Base-by-base conservation (phyloP, 2,888 invertebrate species). In the Phalera bucephala region DNA sequence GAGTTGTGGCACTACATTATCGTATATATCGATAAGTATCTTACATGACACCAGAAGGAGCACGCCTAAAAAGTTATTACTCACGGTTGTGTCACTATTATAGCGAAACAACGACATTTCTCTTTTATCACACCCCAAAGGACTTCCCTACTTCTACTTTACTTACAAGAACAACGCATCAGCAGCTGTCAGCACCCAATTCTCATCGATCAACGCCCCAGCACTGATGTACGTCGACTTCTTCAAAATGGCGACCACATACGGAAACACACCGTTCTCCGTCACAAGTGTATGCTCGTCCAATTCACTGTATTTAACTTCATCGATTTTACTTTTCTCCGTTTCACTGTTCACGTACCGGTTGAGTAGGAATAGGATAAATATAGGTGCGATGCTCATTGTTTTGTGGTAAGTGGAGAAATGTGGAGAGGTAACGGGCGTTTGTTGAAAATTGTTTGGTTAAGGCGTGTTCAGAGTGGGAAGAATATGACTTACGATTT, bases 101-200 rank as follows among this genome's bases (percentile, higher is more conserved):
- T n/a, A n/a, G n/a, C n/a, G n/a, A n/a, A n/a, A n/a, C n/a, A n/a
- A n/a, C n/a, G n/a, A n/a, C n/a, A n/a, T n/a, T n/a, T n/a, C n/a
- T n/a, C n/a, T n/a, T n/a, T n/a, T n/a, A n/a, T n/a, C n/a, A n/a
- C n/a, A n/a, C n/a, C n/a, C n/a, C n/a, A n/a, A n/a, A n/a, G n/a
- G n/a, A n/a, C n/a, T n/a, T n/a, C n/a, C n/a, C n/a, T n/a, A n/a
- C n/a, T n/a, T n/a, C n/a, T n/a, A n/a, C n/a, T n/a, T n/a, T 28
- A 77, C 86, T 78, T 52, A 85, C 86, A 66, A 25, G 45, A 49
- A 80, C 6, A 86, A 57, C 0, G 73, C 53, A 46, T 81, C 80
- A 1, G 80, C 87, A 0, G 71, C 75, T 0, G 86, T 85, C n/a
- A 87, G 19, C 0, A 88, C 75, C 85, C 86, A 87, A 4, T 52